These are phyloP conservation scores for Epinotia ramella DNA, from an alignment of 2,888 invertebrate species.

Conservation along the genomic window DNA sequence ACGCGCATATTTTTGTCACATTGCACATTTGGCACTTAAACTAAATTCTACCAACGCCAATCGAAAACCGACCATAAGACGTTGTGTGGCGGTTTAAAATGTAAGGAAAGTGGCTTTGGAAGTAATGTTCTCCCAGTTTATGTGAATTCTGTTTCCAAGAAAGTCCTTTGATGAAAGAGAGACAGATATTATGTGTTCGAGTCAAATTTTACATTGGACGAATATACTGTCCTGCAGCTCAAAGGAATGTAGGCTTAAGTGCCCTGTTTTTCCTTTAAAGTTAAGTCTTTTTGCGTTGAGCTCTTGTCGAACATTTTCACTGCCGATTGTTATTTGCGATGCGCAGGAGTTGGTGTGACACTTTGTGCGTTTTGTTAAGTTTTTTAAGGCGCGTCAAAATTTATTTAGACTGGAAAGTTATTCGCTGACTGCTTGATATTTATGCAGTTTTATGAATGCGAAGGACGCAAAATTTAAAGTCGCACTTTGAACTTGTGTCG, in stretches of 20 bases:
- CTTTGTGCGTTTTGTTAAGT: constrained; percentile 6
- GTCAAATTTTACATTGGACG: constrained; percentile 51
- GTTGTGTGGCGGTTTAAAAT: background rate
- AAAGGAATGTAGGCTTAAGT: background rate
- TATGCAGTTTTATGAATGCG: constrained; percentile 2
- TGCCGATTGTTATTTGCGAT: constrained; percentile 35
- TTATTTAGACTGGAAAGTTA: constrained; percentile 3
- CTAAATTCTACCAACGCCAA: background rate
- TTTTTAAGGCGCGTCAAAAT: constrained; percentile 19
- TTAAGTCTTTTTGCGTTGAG: background rate
- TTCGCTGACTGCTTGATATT: constrained; percentile 12
- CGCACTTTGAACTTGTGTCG: background rate
- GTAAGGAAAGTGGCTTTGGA: background rate
- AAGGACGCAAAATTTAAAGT: background rate
- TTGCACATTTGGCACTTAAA: constrained; percentile 2
- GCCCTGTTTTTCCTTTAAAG: background rate
- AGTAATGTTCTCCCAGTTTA: background rate
- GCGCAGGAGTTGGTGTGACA: constrained; percentile 5
- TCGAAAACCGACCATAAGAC: background rate
- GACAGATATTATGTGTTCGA: constrained; percentile 52
- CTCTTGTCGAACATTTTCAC: constrained; percentile 23
- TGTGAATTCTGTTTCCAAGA: constrained; percentile 45
- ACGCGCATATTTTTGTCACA: constrained; percentile 34
- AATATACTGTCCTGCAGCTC: constrained; percentile 7
- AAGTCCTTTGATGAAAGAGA: constrained; percentile 51